Conservation (phyloP, 2,797 vertebrate species). For the Hemibagrus guttatus region DNA sequence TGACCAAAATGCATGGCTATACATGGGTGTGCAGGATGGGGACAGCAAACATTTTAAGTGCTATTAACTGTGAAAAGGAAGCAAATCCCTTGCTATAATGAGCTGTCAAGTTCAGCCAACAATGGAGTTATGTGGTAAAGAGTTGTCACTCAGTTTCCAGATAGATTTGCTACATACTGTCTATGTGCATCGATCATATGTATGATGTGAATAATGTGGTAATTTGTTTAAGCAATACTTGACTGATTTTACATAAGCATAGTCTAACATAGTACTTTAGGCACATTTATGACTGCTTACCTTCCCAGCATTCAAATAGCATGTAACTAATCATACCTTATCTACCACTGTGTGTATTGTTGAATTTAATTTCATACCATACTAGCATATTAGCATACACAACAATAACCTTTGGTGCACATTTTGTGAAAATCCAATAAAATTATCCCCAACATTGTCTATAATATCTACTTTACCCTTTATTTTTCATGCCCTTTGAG, state of each 20-base stretch:
- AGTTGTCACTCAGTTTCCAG: slow-evolving; percentile 55
- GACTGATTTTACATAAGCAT: neutral
- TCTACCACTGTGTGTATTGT: neutral
- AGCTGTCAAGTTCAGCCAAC: slow-evolving; percentile 65
- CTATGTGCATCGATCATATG: slow-evolving; percentile 6
- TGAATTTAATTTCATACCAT: neutral
- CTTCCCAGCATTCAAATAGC: neutral
- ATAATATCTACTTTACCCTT: slow-evolving; percentile 42
- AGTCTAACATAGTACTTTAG: neutral
- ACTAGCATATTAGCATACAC: neutral
- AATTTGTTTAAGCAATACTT: neutral
- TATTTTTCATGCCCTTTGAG: slow-evolving; percentile 52
- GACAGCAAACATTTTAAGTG: slow-evolving; percentile 67
- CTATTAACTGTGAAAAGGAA: slow-evolving; percentile 64
- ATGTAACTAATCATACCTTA: neutral
- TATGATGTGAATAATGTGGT: neutral
- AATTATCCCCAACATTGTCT: slow-evolving; percentile 37
- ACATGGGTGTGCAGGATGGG: slow-evolving; percentile 59
- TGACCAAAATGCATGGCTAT: slow-evolving; percentile 69
- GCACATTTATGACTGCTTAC: neutral
- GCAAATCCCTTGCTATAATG: slow-evolving; percentile 71
- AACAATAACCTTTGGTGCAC: neutral
- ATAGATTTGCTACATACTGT: slow-evolving; percentile 52
- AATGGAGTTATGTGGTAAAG: slow-evolving; percentile 53
- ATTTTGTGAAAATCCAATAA: slow-evolving; percentile 17